Base-by-base conservation (phyloP, 2,888 invertebrate genomes). In the Cryptocephalus moraei region DNA sequence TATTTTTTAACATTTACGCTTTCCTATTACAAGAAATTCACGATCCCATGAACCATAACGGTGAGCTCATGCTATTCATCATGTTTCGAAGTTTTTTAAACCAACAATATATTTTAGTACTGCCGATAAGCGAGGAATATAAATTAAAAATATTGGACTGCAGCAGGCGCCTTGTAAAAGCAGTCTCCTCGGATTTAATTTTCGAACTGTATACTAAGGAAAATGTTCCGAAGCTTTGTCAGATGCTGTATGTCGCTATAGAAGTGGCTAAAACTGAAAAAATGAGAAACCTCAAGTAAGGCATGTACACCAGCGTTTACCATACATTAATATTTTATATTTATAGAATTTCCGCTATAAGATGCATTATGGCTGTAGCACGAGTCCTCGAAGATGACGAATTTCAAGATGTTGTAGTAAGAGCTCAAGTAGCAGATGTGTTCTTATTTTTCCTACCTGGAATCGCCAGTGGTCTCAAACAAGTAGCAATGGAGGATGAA, bases 251-350 rank as follows among this genome's bases (percentile, higher is more conserved):
- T 56, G 73, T 81, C 1, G 75, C 80, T 11, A 71, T 83, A 1
- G 79, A 81, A 56, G 69, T 87, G 12, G 81, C 84, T 9, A 79
- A 80, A 62, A 66, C 71, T 33, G 87, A 88, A 63, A 82, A 77
- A 62, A 75, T 80, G 38, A 72, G 75, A 34, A 66, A 75, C 40
- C 68, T 89, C 10, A 79, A 82, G 83, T 86, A 68, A 63, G 49
- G 41, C 41, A 9, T 11, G 33, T 32, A 9, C 4, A 2, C n/a
- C 13, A 32, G 31, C 34, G 38, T 47, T 32, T 31, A 36, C 33
- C 9, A 36, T 36, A 43, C 22, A 13, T 8, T 34, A 13, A 9
- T 48, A 12, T 38, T 47, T 40, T 53, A 46, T 47, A 45, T 53
- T 57, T 61, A 32, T 52, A 78, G 78, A 63, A 63, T 72, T 44